phyloP scores from a whole-genome alignment of 2,888 invertebrate species.

The Rhyacophila evoluta region DNA sequence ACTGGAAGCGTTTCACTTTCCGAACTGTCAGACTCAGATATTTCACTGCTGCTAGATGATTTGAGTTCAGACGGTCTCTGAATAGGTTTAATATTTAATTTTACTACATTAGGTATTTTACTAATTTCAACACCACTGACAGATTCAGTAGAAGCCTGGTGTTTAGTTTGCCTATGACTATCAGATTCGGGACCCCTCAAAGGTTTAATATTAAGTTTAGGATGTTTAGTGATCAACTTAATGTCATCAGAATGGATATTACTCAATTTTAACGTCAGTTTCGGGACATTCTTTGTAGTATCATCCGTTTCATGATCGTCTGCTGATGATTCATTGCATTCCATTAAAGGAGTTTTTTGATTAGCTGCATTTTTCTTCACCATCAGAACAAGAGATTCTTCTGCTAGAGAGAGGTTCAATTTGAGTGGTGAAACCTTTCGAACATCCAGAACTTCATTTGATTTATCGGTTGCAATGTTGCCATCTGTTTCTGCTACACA shows the following conservation, averaged over 20 bases:
- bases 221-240: conserved; percentile 60
- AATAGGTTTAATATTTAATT: conserved; percentile 69
- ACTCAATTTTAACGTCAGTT: conserved; percentile 67
- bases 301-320: conserved; percentile 32
- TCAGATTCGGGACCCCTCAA: conserved; percentile 58
- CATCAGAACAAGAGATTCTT: conserved; percentile 45
- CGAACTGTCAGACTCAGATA: conserved; percentile 69
- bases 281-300: conserved; percentile 64
- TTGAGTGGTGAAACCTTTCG: conserved; percentile 50
- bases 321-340: conserved; percentile 5
- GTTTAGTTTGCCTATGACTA: conserved; percentile 43
- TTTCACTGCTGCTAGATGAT: conserved; percentile 69
- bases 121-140: conserved; percentile 37
- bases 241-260: conserved; percentile 62
- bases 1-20: conserved; percentile 69
- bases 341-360: background rate
- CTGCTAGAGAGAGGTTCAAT: conserved; percentile 35
- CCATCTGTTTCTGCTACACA: conserved; percentile 20
- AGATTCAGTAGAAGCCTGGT: background rate
- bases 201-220: conserved; percentile 65
- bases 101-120: conserved; percentile 63
- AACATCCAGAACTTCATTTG: conserved; percentile 50
- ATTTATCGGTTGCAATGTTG: conserved; percentile 41
- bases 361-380: conserved; percentile 32
- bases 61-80: conserved; percentile 63